These are phyloP conservation scores for Macrotis lagotis DNA, from an alignment of 2,113 vertebrate species.

Conservation along the genomic window DNA sequence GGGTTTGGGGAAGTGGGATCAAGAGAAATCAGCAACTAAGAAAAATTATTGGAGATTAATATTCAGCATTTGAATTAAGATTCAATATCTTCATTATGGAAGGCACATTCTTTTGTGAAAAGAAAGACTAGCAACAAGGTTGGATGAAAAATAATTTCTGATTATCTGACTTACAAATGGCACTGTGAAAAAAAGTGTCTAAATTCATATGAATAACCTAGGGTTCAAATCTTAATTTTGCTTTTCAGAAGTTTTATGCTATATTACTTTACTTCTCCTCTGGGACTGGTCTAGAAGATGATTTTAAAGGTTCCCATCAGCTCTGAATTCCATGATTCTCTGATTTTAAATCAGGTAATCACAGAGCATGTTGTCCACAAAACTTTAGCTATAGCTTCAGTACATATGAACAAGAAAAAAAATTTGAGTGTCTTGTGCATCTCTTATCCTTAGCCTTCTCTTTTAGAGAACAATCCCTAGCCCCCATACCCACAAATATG, in stretches of 20 bases:
- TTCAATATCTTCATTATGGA: neutral
- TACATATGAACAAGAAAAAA: neutral
- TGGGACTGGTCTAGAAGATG: neutral
- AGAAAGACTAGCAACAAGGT: neutral
- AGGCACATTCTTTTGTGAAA: neutral
- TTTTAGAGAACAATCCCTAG: neutral
- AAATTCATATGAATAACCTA: neutral
- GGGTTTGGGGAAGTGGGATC: neutral
- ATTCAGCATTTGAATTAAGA: neutral
- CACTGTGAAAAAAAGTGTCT: neutral
- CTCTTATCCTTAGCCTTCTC: slow-evolving; percentile 7
- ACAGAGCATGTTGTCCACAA: neutral
- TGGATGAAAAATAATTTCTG: neutral
- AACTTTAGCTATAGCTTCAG: neutral
- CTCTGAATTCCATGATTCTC: neutral
- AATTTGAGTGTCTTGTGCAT: neutral
- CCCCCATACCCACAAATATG: slow-evolving; percentile 22
- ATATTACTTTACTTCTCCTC: neutral
- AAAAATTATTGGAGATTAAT: neutral
- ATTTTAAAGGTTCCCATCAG: neutral
- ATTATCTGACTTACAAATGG: neutral
- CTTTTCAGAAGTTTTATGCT: neutral
- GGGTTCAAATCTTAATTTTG: neutral
- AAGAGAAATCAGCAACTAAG: neutral
- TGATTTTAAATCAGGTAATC: neutral